Conservation (phyloP, 2,113 vertebrate genomes). For the Percopsis transmontana region DNA sequence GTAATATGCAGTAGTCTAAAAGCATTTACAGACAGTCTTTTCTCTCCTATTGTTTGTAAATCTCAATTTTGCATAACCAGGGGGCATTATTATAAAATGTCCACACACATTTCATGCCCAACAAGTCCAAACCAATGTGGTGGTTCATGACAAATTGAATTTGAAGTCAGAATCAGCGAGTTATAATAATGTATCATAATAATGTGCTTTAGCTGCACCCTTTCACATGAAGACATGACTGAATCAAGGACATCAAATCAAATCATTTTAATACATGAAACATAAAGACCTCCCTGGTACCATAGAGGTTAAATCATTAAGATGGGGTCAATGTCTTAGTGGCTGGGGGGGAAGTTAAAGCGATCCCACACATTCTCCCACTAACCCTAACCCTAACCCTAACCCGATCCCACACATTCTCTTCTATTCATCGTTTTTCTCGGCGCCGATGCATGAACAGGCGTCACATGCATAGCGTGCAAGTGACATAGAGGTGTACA, state of each 20-base stretch:
- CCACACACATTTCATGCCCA: constrained; percentile 19
- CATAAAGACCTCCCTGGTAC: background rate
- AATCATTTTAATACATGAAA: background rate
- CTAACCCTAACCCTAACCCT: too few relatives aligned
- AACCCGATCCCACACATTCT: constrained; percentile 27
- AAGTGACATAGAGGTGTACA: constrained; percentile 10
- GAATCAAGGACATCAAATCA: background rate
- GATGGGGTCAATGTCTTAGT: constrained; percentile 11
- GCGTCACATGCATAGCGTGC: too few relatives aligned
- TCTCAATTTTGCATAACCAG: background rate
- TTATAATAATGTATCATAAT: background rate
- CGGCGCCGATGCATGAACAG: too few relatives aligned
- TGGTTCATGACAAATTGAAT: background rate
- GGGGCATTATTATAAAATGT: background rate
- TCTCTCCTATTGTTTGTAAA: background rate
- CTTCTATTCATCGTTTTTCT: constrained; percentile 43
- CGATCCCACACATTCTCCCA: constrained; percentile 26
- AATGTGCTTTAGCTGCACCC: constrained; percentile 5
- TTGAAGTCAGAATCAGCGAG: too few relatives aligned
- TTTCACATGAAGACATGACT: background rate
- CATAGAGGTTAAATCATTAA: constrained; percentile 5
- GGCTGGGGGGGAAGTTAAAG: constrained; percentile 15
- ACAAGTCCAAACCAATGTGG: background rate
- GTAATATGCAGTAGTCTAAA: too few relatives aligned
- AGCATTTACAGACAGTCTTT: too few relatives aligned